phyloP scores from a whole-genome alignment of 1,140 invertebrate genomes.

The Pollicipes pollicipes region DNA sequence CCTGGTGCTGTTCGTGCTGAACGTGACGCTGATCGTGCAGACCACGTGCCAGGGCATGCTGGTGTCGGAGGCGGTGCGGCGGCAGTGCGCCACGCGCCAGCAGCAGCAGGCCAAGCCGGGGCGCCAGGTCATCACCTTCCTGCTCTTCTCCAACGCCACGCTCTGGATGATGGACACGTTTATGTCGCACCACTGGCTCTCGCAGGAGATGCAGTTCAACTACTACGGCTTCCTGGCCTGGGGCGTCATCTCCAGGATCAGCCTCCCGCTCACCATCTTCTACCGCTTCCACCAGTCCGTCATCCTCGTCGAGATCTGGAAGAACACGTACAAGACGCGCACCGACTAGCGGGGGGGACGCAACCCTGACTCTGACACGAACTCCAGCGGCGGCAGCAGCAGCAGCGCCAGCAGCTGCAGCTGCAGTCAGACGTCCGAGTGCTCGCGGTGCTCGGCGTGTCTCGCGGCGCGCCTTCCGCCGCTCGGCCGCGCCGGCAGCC shows the following conservation, averaged over 20 bases:
- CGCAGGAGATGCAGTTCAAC: constrained; percentile 36
- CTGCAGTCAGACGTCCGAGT: background rate
- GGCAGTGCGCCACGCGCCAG: constrained; percentile 33
- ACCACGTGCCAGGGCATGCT: constrained; percentile 37
- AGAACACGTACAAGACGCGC: constrained; percentile 33
- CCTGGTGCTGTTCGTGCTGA: constrained; percentile 31
- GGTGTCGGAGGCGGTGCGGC: constrained; percentile 39
- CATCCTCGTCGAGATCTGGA: constrained; percentile 48
- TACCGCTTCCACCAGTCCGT: constrained; percentile 52
- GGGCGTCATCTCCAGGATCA: constrained; percentile 43
- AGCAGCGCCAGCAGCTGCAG: background rate
- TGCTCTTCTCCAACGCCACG: constrained; percentile 45
- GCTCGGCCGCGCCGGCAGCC: background rate
- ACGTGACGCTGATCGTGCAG: constrained; percentile 35
- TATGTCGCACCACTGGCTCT: constrained; percentile 40
- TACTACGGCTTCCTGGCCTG: constrained; percentile 47
- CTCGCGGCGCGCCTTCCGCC: too few species aligned
- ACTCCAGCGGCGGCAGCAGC: constrained; percentile 2
- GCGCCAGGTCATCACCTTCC: constrained; percentile 44
- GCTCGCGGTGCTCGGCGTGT: background rate
- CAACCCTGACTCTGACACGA: constrained; percentile 17
- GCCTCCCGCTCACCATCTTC: constrained; percentile 44
- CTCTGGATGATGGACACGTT: constrained; percentile 51
- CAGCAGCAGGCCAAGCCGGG: constrained; percentile 40
- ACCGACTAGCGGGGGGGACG: constrained; percentile 18